phyloP scores from a whole-genome alignment of 2,113 vertebrate species.

The Lepisosteus osseus region DNA sequence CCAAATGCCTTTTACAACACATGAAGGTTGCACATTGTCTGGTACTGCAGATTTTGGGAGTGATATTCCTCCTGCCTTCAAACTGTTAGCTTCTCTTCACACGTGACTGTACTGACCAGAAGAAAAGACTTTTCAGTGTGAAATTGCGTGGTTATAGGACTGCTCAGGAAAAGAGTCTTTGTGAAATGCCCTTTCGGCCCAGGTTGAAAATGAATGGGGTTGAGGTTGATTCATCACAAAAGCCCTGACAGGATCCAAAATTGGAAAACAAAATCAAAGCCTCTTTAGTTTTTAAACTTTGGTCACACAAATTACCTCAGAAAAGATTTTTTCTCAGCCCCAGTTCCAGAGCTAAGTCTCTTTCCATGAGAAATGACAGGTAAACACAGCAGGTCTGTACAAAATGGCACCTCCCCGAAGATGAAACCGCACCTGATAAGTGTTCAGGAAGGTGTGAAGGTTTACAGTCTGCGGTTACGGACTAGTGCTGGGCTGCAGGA shows the following conservation, averaged over 20 bases:
- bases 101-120: slow-evolving; percentile 10
- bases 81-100: slow-evolving; percentile 14
- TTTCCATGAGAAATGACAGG: slow-evolving; percentile 21
- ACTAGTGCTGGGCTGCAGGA: slow-evolving; percentile 19
- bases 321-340: slow-evolving; percentile 27
- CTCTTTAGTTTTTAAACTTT: slow-evolving; percentile 1
- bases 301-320: slow-evolving; percentile 1
- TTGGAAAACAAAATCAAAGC: slow-evolving; percentile 10
- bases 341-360: background rate
- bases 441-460: slow-evolving; percentile 24
- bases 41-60: slow-evolving; percentile 21
- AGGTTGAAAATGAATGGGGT: too few relatives aligned
- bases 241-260: background rate
- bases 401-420: slow-evolving; percentile 33
- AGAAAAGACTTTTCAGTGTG: slow-evolving; percentile 27
- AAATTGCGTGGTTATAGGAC: slow-evolving; percentile 18
- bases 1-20: slow-evolving; percentile 2
- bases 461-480: slow-evolving; percentile 22
- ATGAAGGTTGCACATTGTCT: slow-evolving; percentile 16
- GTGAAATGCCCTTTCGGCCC: too few relatives aligned
- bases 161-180: background rate
- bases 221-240: slow-evolving; percentile 18
- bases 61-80: slow-evolving; percentile 22
- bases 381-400: slow-evolving; percentile 64
- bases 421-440: slow-evolving; percentile 33